Percentiles rank a stretch among this genome's conserved stretches.
Evolutionary conservation across 2,888 invertebrate genomes (phyloP).

Genomic region (Aphelenchoides bicaudatus): DNA sequence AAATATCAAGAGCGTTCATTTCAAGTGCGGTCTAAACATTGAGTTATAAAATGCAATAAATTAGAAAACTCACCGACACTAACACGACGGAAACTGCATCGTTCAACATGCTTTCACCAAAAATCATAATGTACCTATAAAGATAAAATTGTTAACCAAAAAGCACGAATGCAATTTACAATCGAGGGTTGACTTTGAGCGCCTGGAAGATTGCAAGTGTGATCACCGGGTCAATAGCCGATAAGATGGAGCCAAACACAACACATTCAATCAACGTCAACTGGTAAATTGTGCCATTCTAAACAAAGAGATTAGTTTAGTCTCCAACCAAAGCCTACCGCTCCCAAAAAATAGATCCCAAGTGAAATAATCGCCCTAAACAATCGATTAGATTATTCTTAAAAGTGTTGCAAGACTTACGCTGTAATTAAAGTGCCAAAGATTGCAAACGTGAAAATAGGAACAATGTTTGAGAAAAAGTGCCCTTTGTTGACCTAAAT

Average conservation of each 20-base stretch:
- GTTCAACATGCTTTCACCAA: conserved; percentile 90
- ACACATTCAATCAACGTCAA: conserved; percentile 93
- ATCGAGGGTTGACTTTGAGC: conserved; percentile 76
- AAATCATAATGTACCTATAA: conserved; percentile 99
- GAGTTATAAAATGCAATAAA: too few species aligned
- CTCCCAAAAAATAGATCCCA: conserved; percentile 86
- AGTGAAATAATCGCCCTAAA: conserved; percentile 89
- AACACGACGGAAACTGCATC: conserved; percentile 86
- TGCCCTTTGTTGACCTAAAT: conserved; percentile 63
- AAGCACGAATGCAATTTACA: too few species aligned
- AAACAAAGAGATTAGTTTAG: conserved; percentile 27
- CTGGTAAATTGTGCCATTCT: conserved; percentile 74
- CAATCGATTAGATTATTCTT: too few species aligned
- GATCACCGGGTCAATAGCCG: conserved; percentile 96
- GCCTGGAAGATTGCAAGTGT: conserved; percentile 93
- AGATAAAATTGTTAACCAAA: too few species aligned
- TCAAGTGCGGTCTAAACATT: conserved; percentile 52
- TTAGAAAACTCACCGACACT: too few species aligned
- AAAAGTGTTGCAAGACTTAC: conserved; percentile 88
- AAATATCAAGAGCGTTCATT: conserved; percentile 29
- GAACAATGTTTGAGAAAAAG: conserved; percentile 80
- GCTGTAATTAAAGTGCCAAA: conserved; percentile 95
- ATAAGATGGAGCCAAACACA: conserved; percentile 95
- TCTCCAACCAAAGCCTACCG: conserved; percentile 66
- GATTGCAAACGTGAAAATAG: conserved; percentile 85